Evolutionary conservation across 2,888 invertebrate species (phyloP).

Genomic region (Leptopterna dolabrata): DNA sequence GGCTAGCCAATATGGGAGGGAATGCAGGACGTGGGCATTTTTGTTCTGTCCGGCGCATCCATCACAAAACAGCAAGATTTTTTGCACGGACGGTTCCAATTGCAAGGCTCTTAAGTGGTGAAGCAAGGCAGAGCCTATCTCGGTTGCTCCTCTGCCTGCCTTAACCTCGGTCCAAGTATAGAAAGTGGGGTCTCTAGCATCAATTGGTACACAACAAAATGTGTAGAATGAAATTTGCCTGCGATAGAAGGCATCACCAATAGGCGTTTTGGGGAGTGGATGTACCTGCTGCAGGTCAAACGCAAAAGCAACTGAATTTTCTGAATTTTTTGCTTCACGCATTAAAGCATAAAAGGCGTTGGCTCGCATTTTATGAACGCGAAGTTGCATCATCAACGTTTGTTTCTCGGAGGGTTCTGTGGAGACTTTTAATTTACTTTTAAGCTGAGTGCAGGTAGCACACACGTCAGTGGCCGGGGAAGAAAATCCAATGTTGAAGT

Average conservation of each 20-base stretch:
- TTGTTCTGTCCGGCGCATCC: conserved; percentile 44
- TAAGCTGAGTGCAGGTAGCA: not conserved
- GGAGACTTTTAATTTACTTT: not conserved
- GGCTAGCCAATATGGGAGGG: conserved; percentile 42
- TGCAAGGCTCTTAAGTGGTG: too few species aligned
- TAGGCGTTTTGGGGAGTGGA: conserved; percentile 52
- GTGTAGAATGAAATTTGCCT: conserved; percentile 36
- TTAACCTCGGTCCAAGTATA: conserved; percentile 50
- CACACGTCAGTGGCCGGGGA: not conserved
- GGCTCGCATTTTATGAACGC: conserved; percentile 57
- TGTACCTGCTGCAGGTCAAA: conserved; percentile 53
- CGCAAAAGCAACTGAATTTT: conserved; percentile 4
- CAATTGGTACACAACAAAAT: conserved; percentile 43
- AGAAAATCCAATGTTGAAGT: too few species aligned
- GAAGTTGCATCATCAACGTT: conserved; percentile 43
- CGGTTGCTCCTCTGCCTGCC: too few species aligned
- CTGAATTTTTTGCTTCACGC: conserved; percentile 33
- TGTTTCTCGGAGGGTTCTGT: not conserved
- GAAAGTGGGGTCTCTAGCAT: conserved; percentile 49
- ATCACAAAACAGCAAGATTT: too few species aligned
- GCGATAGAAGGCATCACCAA: conserved; percentile 51
- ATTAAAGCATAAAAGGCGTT: conserved; percentile 57
- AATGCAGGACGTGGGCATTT: conserved; percentile 43
- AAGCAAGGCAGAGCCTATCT: too few species aligned
- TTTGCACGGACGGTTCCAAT: too few species aligned